Evolutionary conservation across 2,888 invertebrate species (phyloP), one percentile per base, ranked within the genome.

Genomic region (Stratiomys singularior): DNA sequence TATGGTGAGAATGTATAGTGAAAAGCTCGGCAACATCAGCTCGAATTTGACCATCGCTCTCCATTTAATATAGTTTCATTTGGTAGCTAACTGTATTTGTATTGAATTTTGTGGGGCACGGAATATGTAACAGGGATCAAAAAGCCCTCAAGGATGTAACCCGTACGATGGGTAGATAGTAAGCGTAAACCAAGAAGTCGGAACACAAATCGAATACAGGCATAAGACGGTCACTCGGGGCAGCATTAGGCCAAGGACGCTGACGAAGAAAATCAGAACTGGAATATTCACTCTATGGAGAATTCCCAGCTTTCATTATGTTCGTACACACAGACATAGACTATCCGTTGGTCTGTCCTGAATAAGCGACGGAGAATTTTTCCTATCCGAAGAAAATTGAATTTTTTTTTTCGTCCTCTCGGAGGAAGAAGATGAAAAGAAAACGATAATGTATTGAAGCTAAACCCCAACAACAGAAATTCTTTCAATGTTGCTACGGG

Each of bases 211-310:
- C 18, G n/a, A 66, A n/a, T 11, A 30, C 2, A 21, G 37, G 18
- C 21, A n/a, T 13, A 18, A 1, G 66, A 30, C n/a, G 18, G 37
- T 66, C 18, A 27, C 66, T 18, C 27, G 5, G 66, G 66, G 37
- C 37, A 66, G 37, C 37, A 37, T 66, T 66, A 37, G 66, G 37
- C n/a, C 66, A 63, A 66, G 66, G 66, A 66, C 66, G 71, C 52
- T 71, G 56, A 52, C 52, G 71, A 47, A 47, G 47, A 28, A 30
- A 52, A 72, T 72, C 56, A 5, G 15, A 47, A 23, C 25, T 52
- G 71, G 56, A 52, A 72, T 52, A 52, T 52, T 52, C 28, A 72
- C 28, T 30, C 71, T 28, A 23, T 23, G 28, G 28, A 46, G 44
- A 21, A 27, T 27, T 72, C 21, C 56, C 15, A 56, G 71, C 18